phyloP scores from a whole-genome alignment of 2,888 invertebrate genomes.

The Drosophila austrosaltans region DNA sequence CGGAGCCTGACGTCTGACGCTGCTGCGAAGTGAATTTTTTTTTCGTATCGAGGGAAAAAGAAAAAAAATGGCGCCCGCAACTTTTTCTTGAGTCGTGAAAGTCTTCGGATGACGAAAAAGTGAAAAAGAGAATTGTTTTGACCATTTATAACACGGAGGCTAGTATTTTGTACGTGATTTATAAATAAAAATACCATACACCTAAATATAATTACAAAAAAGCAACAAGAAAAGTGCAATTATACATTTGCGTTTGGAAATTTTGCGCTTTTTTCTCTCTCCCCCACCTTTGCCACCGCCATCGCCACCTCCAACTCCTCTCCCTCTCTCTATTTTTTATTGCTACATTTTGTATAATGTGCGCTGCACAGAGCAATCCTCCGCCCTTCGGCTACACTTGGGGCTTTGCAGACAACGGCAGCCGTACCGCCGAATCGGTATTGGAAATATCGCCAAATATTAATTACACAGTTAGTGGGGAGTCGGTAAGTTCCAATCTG shows the following conservation, averaged over 20 bases:
- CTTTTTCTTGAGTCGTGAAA: slow-evolving; percentile 78
- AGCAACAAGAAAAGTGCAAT: slow-evolving; percentile 78
- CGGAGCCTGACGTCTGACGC: slow-evolving; percentile 42
- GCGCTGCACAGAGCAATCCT: slow-evolving; percentile 84
- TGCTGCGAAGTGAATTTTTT: slow-evolving; percentile 70
- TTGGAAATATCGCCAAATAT: slow-evolving; percentile 84
- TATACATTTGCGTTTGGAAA: slow-evolving; percentile 79
- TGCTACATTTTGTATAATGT: slow-evolving; percentile 78
- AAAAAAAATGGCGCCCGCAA: slow-evolving; percentile 82
- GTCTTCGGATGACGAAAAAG: slow-evolving; percentile 49
- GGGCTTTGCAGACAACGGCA: slow-evolving; percentile 83
- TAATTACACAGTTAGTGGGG: slow-evolving; percentile 84
- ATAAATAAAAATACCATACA: slow-evolving; percentile 70
- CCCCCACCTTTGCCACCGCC: slow-evolving; percentile 56
- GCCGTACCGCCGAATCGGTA: slow-evolving; percentile 82
- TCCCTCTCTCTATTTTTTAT: slow-evolving; percentile 57
- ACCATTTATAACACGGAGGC: slow-evolving; percentile 67
- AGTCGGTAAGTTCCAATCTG: slow-evolving; percentile 80
- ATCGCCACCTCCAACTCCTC: slow-evolving; percentile 29
- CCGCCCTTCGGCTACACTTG: slow-evolving; percentile 84
- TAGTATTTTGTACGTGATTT: slow-evolving; percentile 77
- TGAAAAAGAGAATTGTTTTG: slow-evolving; percentile 52
- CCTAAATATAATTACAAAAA: slow-evolving; percentile 70
- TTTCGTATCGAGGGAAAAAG: slow-evolving; percentile 65
- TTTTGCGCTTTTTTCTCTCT: slow-evolving; percentile 79